phyloP scores from a whole-genome alignment of 1,140 invertebrate genomes.

The Magallana gigas region DNA sequence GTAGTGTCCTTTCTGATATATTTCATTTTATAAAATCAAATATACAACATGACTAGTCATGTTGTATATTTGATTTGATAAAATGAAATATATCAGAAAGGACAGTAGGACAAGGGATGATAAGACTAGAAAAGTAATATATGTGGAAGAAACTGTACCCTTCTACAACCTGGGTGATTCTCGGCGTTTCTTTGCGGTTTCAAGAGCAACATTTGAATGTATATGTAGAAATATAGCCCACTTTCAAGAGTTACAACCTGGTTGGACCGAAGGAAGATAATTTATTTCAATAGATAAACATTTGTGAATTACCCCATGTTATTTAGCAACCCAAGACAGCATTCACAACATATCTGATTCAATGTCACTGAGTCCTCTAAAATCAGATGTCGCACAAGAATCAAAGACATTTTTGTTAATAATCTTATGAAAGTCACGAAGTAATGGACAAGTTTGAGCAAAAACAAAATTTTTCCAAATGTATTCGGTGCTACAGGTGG shows the following conservation, averaged over 20 bases:
- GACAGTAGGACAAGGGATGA: slow-evolving; percentile 9
- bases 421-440: too few species aligned
- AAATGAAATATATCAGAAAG: too few species aligned
- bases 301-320: slow-evolving; percentile 52
- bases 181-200: slow-evolving; percentile 2
- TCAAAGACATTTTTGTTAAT: neutral
- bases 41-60: too few species aligned
- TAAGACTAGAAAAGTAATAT: slow-evolving; percentile 38
- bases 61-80: too few species aligned
- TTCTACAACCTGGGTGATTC: slow-evolving; percentile 47
- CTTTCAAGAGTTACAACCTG: too few species aligned
- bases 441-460: too few species aligned
- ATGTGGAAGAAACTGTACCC: slow-evolving; percentile 55
- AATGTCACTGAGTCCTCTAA: slow-evolving; percentile 58
- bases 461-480: too few species aligned
- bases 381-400: slow-evolving; percentile 41
- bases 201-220: slow-evolving; percentile 49
- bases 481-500: too few species aligned
- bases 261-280: neutral
- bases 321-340: slow-evolving; percentile 37
- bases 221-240: too few species aligned
- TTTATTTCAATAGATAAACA: slow-evolving; percentile 57
- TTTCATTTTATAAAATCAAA: too few species aligned
- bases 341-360: slow-evolving; percentile 57
- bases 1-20: too few species aligned